Percentiles rank a stretch among this genome's conserved stretches.
Conservation (phyloP, 2,888 invertebrate species). For the Heliconius hortense region DNA sequence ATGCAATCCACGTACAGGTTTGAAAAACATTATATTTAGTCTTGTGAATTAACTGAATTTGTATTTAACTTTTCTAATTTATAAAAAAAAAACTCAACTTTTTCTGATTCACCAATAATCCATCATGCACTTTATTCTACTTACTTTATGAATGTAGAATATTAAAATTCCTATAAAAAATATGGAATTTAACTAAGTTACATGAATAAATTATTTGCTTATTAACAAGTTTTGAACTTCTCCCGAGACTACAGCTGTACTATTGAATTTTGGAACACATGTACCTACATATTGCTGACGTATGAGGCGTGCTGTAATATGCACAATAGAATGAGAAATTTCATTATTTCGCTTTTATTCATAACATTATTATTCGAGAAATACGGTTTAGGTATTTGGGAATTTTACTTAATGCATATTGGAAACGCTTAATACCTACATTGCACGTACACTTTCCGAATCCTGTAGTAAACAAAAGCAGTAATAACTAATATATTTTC, state of each 20-base stretch:
- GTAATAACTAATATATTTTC: constrained; percentile 9
- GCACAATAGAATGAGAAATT: neutral
- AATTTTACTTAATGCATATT: neutral
- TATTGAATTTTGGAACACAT: neutral
- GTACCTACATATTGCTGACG: neutral
- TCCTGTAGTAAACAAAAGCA: constrained; percentile 4
- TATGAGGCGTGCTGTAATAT: neutral
- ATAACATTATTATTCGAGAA: neutral
- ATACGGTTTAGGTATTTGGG: neutral
- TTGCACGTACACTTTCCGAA: constrained; percentile 18
- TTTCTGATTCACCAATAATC: constrained; percentile 41
- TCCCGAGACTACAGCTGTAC: neutral
- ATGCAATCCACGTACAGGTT: constrained; percentile 55
- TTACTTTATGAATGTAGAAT: constrained; percentile 44
- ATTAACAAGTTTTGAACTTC: constrained; percentile 5
- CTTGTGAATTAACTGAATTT: constrained; percentile 49
- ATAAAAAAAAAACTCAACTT: constrained; percentile 37
- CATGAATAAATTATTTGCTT: constrained; percentile 20
- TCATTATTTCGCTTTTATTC: neutral
- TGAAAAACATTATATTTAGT: constrained; percentile 53
- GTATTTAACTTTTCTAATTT: constrained; percentile 37
- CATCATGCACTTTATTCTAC: constrained; percentile 49
- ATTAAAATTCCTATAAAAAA: constrained; percentile 46
- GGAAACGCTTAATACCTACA: constrained; percentile 30
- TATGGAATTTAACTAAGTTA: constrained; percentile 8